A percentile compares a stretch with the other conserved stretches of the same genome.
Evolutionary conservation across 2,888 invertebrate genomes (phyloP).

Genomic region (Xestia rhomboidea): DNA sequence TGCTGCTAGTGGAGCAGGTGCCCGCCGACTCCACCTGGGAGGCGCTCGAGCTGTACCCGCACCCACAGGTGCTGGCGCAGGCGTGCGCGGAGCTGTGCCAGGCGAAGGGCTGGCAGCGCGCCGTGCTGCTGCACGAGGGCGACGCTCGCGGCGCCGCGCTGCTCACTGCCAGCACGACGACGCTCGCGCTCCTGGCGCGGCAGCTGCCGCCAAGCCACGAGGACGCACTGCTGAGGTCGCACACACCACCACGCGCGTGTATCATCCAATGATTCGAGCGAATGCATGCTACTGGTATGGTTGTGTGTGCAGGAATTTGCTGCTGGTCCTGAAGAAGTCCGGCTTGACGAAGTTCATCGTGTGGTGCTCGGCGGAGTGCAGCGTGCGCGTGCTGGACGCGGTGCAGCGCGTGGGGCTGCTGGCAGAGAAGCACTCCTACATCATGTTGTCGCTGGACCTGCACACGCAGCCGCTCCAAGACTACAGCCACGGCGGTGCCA

Average conservation of each 20-base stretch:
- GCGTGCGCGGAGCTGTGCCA: conserved; percentile 77
- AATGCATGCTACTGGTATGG: neutral
- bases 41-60: conserved; percentile 79
- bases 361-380: conserved; percentile 80
- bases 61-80: conserved; percentile 75
- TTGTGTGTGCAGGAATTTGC: conserved; percentile 72
- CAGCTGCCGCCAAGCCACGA: conserved; percentile 80
- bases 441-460: conserved; percentile 81
- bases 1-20: conserved; percentile 75
- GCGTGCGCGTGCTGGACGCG: conserved; percentile 82
- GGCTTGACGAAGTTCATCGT: conserved; percentile 79
- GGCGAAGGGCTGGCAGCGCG: conserved; percentile 82
- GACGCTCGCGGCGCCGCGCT: conserved; percentile 73
- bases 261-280: neutral
- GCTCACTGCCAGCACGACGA: conserved; percentile 69
- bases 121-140: conserved; percentile 84
- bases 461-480: conserved; percentile 77
- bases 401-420: conserved; percentile 87
- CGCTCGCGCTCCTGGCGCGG: conserved; percentile 75
- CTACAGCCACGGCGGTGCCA: conserved; percentile 86
- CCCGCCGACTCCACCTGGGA: conserved; percentile 71
- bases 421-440: conserved; percentile 79
- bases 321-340: conserved; percentile 83
- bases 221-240: conserved; percentile 77
- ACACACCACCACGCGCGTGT: neutral